Base-by-base conservation (phyloP, 1,140 invertebrate species). In the Drosophila mayri region DNA sequence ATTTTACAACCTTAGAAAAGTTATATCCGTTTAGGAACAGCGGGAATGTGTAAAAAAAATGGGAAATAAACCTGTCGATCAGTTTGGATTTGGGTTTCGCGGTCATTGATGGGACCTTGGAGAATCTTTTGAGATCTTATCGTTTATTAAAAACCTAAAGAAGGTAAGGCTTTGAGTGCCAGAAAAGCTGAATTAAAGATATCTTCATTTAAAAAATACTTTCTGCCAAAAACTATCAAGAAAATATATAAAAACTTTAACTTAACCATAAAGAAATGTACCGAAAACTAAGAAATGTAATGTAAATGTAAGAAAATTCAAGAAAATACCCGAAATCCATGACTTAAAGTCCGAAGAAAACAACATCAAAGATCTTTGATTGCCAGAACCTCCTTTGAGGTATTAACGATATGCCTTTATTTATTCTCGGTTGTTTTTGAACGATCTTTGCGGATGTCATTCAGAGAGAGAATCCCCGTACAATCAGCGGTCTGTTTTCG, bases 401-500 rank as follows among this genome's bases (percentile, higher is more conserved):
- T 64, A 64, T 64, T 64, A 61, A 32, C 28, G 37, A 32, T 41
- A 43, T 61, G 40, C 28, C 59, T 64, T 35, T 59, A 72, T 57
- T 46, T 71, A 62, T 54, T 40, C 40, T 41, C 49, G 67, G n/a
- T 74, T 67, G 60, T 63, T 57, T 60, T 63, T 64, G 50, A 54
- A 16, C 32, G 35, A 16, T 44, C 43, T 44, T 50, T 62, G 28
- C 64, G 71, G 71, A 83, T 88, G 72, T 85, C 81, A 77, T 81
- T 64, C 66, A 70, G 66, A 20, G 35, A 22, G 73, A 18, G 47
- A 49, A 10, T 54, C 32, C 49, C 46, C 40, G 46, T 62, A 71
- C 72, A 81, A 74, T 59, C 73, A 60, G 67, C 63, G 66, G 59
- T 76, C 62, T 76, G 76, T 84, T 83, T 62, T 54, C 55, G 50